These are phyloP conservation scores for Triops longicaudatus DNA, from an alignment of 1,140 invertebrate species.

Conservation along the genomic window DNA sequence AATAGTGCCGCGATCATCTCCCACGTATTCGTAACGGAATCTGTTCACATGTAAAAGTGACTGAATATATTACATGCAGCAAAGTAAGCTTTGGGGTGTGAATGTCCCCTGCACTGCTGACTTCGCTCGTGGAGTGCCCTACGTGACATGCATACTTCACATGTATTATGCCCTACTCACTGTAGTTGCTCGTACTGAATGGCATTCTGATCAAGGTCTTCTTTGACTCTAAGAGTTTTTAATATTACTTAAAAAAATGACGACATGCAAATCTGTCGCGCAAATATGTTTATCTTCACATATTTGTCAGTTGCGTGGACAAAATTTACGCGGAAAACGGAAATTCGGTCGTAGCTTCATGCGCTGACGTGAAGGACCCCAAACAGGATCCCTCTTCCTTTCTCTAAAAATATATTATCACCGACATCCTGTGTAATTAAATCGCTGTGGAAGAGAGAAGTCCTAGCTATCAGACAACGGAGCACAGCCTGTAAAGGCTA, in stretches of 20 bases:
- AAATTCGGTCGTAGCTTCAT: neutral
- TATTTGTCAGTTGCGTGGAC: neutral
- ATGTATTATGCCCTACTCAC: neutral
- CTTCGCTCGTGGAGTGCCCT: neutral
- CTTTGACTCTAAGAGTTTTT: too few relatives aligned
- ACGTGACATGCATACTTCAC: neutral
- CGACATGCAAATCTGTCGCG: neutral
- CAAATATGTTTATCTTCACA: neutral
- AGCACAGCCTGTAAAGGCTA: slow-evolving; percentile 18
- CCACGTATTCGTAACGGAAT: neutral
- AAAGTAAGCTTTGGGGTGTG: neutral
- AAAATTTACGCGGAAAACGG: neutral
- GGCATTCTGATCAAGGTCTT: too few relatives aligned
- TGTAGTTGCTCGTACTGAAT: too few relatives aligned
- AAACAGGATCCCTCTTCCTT: neutral
- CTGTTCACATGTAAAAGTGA: neutral
- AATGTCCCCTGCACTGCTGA: neutral
- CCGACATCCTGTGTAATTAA: neutral
- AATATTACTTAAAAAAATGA: too few relatives aligned
- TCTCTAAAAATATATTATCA: neutral
- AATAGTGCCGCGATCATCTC: too few relatives aligned
- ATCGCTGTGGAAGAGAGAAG: neutral
- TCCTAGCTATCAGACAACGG: neutral
- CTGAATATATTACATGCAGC: neutral
- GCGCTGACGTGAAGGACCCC: neutral